These are phyloP conservation scores for Holcopasites calliopsidis DNA, from an alignment of 1,140 invertebrate species.

Conservation along the genomic window DNA sequence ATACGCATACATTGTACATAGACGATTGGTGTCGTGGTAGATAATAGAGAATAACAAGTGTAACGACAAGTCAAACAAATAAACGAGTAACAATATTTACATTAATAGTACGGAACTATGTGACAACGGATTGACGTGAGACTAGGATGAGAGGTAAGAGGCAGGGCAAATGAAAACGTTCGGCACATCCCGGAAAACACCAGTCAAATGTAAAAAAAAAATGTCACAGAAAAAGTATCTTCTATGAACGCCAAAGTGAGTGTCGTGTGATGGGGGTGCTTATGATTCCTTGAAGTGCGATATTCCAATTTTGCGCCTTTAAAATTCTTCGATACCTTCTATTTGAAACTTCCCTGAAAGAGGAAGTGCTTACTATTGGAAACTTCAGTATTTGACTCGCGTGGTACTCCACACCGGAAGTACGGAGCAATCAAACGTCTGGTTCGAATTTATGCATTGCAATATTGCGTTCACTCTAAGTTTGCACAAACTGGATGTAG, in stretches of 20 bases:
- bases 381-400: not conserved
- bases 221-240: slow-evolving; percentile 1
- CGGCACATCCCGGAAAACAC: not conserved
- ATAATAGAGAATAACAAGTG: slow-evolving; percentile 9
- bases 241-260: not conserved
- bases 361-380: not conserved
- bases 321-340: not conserved
- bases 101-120: slow-evolving; percentile 26
- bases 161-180: slow-evolving; percentile 9
- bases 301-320: not conserved
- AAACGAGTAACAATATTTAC: slow-evolving; percentile 51
- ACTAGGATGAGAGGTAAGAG: slow-evolving; percentile 57
- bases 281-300: slow-evolving; percentile 1
- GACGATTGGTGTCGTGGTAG: slow-evolving; percentile 25
- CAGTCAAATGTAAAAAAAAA: slow-evolving; percentile 1
- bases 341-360: not conserved
- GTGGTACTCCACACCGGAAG: no score
- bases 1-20: slow-evolving; percentile 16
- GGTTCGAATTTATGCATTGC: no score
- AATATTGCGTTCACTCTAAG: no score
- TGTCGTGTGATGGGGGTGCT: slow-evolving; percentile 12
- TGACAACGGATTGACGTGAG: slow-evolving; percentile 29
- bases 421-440: no score
- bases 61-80: slow-evolving; percentile 31
- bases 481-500: no score